Conservation (phyloP, 2,888 invertebrate species). For the Pseudeuparius sepicola region DNA sequence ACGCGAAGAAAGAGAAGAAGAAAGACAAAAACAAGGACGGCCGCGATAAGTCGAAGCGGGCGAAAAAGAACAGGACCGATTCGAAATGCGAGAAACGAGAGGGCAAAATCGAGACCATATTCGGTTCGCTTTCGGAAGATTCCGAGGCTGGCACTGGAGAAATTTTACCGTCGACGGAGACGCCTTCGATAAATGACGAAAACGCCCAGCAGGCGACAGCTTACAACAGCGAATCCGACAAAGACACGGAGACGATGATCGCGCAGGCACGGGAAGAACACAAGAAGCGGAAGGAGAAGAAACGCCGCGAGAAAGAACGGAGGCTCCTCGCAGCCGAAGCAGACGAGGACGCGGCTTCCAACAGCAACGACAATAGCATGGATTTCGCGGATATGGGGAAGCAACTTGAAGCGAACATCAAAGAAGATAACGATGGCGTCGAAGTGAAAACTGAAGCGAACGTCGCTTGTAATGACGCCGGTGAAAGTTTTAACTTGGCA, state of each 20-base stretch:
- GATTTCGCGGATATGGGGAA: constrained; percentile 74
- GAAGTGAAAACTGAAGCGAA: constrained; percentile 33
- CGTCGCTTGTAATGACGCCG: constrained; percentile 35
- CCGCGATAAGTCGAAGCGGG: constrained; percentile 50
- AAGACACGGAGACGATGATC: constrained; percentile 23
- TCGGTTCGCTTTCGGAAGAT: constrained; percentile 75
- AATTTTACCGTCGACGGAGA: constrained; percentile 19
- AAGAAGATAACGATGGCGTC: constrained; percentile 47
- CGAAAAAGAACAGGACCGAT: constrained; percentile 40
- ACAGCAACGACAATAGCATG: constrained; percentile 62
- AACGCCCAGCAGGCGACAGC: constrained; percentile 28
- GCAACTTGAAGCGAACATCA: constrained; percentile 69
- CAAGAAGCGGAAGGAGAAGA: constrained; percentile 48
- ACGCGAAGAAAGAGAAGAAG: constrained; percentile 51
- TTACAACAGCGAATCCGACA: constrained; percentile 45
- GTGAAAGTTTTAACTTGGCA: constrained; percentile 35
- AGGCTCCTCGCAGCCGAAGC: constrained; percentile 40
- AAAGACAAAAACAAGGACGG: constrained; percentile 50
- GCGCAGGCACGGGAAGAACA: constrained; percentile 41
- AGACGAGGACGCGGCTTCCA: constrained; percentile 22
- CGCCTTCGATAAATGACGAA: constrained; percentile 26
- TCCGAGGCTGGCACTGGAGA: constrained; percentile 38
- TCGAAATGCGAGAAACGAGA: constrained; percentile 51
- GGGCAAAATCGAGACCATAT: constrained; percentile 80
- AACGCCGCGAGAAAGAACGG: constrained; percentile 37